A percentile compares a stretch with the other conserved stretches of the same genome.
Conservation (phyloP, 2,888 invertebrate species). For the Zele albiditarsus region DNA sequence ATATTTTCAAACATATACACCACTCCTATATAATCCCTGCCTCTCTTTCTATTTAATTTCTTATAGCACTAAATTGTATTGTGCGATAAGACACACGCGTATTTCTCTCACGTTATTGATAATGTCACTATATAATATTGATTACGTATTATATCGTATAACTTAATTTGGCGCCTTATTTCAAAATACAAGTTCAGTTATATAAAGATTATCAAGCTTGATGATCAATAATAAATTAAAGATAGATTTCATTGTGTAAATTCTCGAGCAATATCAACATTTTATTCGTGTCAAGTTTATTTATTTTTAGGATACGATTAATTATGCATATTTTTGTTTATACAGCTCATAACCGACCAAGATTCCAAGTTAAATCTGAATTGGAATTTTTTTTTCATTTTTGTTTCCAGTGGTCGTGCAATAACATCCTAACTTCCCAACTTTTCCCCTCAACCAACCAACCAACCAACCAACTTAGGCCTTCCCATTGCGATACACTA, state of each 20-base stretch:
- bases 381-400: background rate
- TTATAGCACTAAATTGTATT: constrained; percentile 16
- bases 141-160: background rate
- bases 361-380: background rate
- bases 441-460: background rate
- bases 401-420: background rate
- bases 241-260: background rate
- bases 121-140: background rate
- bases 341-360: background rate
- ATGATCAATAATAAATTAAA: background rate
- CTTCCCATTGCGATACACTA: background rate
- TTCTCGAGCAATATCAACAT: constrained; percentile 1
- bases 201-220: background rate
- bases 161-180: background rate
- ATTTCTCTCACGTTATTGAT: constrained; percentile 27
- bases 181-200: background rate
- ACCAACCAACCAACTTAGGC: constrained; percentile 2
- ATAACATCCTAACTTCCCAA: background rate
- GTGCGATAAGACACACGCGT: constrained; percentile 30
- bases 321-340: background rate
- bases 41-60: constrained; percentile 16
- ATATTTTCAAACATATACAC: background rate
- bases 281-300: constrained; percentile 3
- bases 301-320: background rate
- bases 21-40: constrained; percentile 1